Conservation (phyloP, 2,888 invertebrate species). For the Fissipunctia ypsillon region DNA sequence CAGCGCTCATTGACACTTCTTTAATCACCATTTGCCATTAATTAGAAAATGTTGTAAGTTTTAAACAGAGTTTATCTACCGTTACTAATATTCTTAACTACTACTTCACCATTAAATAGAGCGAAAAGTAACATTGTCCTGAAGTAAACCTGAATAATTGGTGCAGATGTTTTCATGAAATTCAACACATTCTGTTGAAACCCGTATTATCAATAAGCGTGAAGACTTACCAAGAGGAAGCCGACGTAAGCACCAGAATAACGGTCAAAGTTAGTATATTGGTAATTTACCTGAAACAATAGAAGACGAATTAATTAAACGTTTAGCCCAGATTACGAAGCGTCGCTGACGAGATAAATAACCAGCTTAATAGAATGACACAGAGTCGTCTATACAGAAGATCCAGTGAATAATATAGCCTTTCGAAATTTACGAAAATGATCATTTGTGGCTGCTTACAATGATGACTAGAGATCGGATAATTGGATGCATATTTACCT, state of each 20-base stretch:
- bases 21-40: conserved; percentile 36
- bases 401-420: not conserved
- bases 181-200: not conserved
- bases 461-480: no score
- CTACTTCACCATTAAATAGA: not conserved
- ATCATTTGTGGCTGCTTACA: no score
- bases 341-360: conserved; percentile 51
- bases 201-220: not conserved
- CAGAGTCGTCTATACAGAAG: not conserved
- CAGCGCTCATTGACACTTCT: conserved; percentile 36
- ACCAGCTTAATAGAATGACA: conserved; percentile 44
- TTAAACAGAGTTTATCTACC: not conserved
- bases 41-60: conserved; percentile 16
- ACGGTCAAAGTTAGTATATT: conserved; percentile 48
- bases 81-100: not conserved
- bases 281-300: conserved; percentile 67
- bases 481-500: no score
- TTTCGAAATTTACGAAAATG: not conserved
- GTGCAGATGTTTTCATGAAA: not conserved
- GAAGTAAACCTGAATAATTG: not conserved
- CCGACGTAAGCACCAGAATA: conserved; percentile 12
- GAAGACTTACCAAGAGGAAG: conserved; percentile 29
- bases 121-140: not conserved
- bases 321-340: conserved; percentile 60
- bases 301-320: conserved; percentile 63